Conservation (phyloP, 2,113 vertebrate species). For the Dipodomys spectabilis region DNA sequence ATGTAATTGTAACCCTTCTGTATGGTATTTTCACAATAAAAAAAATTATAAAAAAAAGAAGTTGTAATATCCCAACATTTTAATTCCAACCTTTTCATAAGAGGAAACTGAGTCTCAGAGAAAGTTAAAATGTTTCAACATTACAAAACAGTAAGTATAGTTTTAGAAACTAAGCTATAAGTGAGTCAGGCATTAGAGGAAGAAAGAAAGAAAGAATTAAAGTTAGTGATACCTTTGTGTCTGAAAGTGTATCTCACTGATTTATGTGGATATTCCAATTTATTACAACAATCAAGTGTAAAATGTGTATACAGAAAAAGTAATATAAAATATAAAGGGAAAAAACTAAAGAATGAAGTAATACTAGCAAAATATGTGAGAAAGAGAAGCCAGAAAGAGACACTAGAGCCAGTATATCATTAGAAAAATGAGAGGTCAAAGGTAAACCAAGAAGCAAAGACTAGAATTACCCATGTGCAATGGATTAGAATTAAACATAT, state of each 20-base stretch:
- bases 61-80: neutral
- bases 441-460: neutral
- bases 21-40: too few species aligned
- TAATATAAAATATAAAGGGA: conserved; percentile 24
- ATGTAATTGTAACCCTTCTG: too few species aligned
- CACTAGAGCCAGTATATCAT: neutral
- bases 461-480: neutral
- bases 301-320: conserved; percentile 42
- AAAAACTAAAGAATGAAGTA: neutral
- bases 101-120: neutral
- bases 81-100: neutral
- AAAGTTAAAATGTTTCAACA: conserved; percentile 24
- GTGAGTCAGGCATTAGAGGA: neutral
- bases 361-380: neutral
- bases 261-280: neutral
- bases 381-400: neutral
- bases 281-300: neutral
- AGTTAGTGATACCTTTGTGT: neutral
- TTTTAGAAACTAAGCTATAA: neutral
- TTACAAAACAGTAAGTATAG: neutral
- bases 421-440: neutral
- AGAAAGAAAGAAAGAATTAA: conserved; percentile 29
- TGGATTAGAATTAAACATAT: neutral
- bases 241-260: neutral
- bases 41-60: neutral